These are phyloP conservation scores for Oreotrochilus melanogaster DNA, from an alignment of 2,113 vertebrate genomes.

Conservation along the genomic window DNA sequence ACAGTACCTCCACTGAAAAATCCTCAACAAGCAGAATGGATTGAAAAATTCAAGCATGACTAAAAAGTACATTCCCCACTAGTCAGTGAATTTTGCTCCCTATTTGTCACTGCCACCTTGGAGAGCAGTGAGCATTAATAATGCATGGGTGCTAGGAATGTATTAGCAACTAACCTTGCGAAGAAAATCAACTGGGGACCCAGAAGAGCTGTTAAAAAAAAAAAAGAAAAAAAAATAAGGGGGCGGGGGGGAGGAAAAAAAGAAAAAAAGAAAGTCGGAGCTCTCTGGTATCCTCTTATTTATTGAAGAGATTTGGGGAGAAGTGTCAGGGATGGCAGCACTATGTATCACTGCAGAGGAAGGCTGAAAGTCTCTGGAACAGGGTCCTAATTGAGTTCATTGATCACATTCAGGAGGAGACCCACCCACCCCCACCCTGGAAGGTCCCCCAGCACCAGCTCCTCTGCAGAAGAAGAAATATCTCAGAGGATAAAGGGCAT, in stretches of 20 bases:
- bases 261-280: conserved; percentile 24
- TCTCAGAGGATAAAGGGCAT: not conserved
- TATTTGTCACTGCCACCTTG: conserved; percentile 99
- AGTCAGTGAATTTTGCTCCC: conserved; percentile 95
- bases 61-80: conserved; percentile 97
- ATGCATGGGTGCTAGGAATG: conserved; percentile 96
- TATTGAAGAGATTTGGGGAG: conserved; percentile 82
- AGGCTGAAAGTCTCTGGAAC: conserved; percentile 78
- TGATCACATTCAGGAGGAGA: conserved; percentile 83
- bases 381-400: conserved; percentile 89
- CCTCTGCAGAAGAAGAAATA: conserved; percentile 45
- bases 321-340: conserved; percentile 77
- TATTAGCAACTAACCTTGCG: conserved; percentile 96
- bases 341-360: conserved; percentile 80
- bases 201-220: conserved; percentile 78
- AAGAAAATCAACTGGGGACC: conserved; percentile 89
- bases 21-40: conserved; percentile 90
- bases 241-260: not conserved
- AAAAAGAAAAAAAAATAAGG: not conserved
- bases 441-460: not conserved
- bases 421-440: not conserved
- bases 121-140: conserved; percentile 96
- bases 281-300: conserved; percentile 76
- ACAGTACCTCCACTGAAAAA: conserved; percentile 77
- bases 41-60: conserved; percentile 95